Conservation (phyloP, 2,888 invertebrate species). For the Eristalis tenax region DNA sequence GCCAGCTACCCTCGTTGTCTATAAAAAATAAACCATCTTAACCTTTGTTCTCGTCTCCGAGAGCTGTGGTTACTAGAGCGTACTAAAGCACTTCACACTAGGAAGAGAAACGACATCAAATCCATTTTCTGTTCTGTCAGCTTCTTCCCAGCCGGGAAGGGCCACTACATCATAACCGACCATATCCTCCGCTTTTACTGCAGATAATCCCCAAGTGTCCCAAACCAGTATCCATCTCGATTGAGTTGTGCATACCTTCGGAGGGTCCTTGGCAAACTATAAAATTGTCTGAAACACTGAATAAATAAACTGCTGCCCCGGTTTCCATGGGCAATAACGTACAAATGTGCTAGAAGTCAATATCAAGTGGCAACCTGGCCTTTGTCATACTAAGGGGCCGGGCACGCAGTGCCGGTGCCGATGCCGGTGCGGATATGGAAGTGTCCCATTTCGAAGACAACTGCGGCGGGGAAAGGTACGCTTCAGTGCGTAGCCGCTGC, state of each 20-base stretch:
- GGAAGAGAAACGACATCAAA: not conserved
- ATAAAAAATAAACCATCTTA: not conserved
- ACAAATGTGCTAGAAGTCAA: constrained; percentile 52
- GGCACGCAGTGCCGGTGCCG: not conserved
- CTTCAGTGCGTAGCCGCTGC: constrained; percentile 9
- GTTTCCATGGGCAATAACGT: constrained; percentile 48
- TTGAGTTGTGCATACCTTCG: constrained; percentile 25
- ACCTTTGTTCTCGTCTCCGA: not conserved
- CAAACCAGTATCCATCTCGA: constrained; percentile 34
- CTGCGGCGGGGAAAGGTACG: constrained; percentile 25
- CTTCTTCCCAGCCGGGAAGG: not conserved
- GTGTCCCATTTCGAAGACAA: constrained; percentile 45
- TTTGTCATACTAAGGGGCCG: not conserved
- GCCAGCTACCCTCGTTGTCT: not conserved
- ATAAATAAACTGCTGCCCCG: constrained; percentile 42
- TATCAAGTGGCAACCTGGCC: constrained; percentile 18
- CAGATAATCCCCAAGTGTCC: constrained; percentile 40
- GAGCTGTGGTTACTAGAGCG: not conserved
- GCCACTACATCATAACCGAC: not conserved
- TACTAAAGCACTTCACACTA: not conserved
- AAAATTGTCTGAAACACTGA: constrained; percentile 46
- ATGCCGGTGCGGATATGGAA: constrained; percentile 56
- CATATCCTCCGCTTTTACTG: not conserved
- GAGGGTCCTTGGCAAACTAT: constrained; percentile 41
- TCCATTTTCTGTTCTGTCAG: not conserved